These are phyloP conservation scores for Chrysolina oricalcia DNA, from an alignment of 2,888 invertebrate genomes.

Conservation along the genomic window DNA sequence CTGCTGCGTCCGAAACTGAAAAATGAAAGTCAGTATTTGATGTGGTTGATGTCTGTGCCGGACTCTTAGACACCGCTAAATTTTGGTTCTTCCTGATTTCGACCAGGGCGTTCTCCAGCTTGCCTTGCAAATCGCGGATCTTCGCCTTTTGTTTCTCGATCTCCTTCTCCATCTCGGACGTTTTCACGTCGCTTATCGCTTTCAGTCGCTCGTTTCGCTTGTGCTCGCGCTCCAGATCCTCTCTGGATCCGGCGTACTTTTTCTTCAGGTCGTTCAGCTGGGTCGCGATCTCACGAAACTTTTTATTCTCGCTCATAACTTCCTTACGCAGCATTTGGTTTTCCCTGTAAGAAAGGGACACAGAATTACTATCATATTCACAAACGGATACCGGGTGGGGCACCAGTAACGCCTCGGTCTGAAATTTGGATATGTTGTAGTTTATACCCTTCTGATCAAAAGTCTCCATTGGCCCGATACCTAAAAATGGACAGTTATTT, in stretches of 20 bases:
- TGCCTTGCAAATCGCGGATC: conserved; percentile 64
- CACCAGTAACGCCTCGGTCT: no score
- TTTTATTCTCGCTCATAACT: conserved; percentile 53
- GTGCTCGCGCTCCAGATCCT: conserved; percentile 57
- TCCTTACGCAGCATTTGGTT: conserved; percentile 52
- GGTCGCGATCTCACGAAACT: conserved; percentile 54
- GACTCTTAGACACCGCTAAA: conserved; percentile 63
- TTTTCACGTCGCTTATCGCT: conserved; percentile 70
- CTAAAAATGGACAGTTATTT: no score
- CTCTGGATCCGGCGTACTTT: conserved; percentile 49
- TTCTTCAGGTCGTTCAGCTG: conserved; percentile 55
- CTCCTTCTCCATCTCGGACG: conserved; percentile 72
- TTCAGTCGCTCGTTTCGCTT: conserved; percentile 56
- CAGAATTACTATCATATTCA: no score
- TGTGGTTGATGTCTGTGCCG: conserved; percentile 52
- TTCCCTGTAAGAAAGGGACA: conserved; percentile 37
- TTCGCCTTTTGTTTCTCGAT: conserved; percentile 63
- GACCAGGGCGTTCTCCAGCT: conserved; percentile 63
- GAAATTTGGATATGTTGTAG: no score
- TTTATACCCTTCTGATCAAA: no score
- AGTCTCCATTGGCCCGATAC: no score
- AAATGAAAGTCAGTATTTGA: conserved; percentile 67
- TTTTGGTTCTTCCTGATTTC: conserved; percentile 67
- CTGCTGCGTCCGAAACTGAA: conserved; percentile 69
- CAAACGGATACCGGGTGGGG: no score